Conservation (phyloP, 2,113 vertebrate species). For the Monopterus albus region DNA sequence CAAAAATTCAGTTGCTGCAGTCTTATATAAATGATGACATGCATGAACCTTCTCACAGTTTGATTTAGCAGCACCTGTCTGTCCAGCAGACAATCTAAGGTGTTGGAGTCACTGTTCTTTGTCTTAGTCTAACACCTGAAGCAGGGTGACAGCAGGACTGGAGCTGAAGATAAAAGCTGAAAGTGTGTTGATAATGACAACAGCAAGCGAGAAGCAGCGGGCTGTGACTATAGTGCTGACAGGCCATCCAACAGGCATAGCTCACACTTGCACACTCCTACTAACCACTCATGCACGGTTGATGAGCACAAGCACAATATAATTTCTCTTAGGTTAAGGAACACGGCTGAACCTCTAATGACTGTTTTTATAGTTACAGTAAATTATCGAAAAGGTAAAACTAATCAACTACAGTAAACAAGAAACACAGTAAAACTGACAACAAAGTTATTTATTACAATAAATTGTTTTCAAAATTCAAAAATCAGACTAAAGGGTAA, state of each 20-base stretch:
- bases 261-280: slow-evolving; percentile 42
- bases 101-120: slow-evolving; percentile 38
- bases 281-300: slow-evolving; percentile 32
- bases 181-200: slow-evolving; percentile 69
- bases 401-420: too few species aligned
- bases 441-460: background rate
- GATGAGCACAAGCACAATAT: slow-evolving; percentile 8
- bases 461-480: background rate
- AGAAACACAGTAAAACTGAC: background rate
- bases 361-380: too few species aligned
- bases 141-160: slow-evolving; percentile 58
- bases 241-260: slow-evolving; percentile 51
- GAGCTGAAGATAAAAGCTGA: slow-evolving; percentile 65
- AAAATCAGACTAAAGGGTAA: background rate
- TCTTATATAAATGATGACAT: background rate
- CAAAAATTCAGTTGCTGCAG: background rate
- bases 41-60: too few species aligned
- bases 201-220: slow-evolving; percentile 52
- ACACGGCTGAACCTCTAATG: too few species aligned
- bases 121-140: slow-evolving; percentile 55
- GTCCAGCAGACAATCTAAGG: slow-evolving; percentile 4
- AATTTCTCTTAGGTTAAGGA: slow-evolving; percentile 9
- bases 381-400: too few species aligned
- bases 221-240: slow-evolving; percentile 63
- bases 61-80: too few species aligned